phyloP scores from a whole-genome alignment of 2,113 vertebrate species.

The Cephalopholis sonnerati region DNA sequence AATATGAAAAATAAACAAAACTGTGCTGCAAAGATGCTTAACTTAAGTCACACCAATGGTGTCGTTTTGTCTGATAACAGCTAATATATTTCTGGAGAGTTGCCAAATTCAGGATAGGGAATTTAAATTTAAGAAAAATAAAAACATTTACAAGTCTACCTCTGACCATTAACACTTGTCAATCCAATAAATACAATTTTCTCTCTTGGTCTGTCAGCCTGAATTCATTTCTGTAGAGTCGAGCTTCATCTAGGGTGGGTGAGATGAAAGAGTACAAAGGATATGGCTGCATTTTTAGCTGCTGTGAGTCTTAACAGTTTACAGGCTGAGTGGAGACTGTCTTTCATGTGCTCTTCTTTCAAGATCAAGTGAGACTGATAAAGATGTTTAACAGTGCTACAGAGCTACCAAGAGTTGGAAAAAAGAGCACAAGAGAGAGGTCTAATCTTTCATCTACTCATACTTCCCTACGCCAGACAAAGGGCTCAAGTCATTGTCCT shows the following conservation, averaged over 20 bases:
- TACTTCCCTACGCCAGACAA: conserved; percentile 43
- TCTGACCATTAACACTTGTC: conserved; percentile 33
- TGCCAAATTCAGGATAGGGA: conserved; percentile 73
- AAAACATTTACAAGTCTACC: conserved; percentile 57
- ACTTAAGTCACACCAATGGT: conserved; percentile 73
- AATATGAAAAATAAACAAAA: conserved; percentile 88
- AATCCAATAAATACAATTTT: conserved; percentile 24
- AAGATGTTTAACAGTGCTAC: background rate
- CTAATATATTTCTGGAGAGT: conserved; percentile 46
- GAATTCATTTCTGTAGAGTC: conserved; percentile 17
- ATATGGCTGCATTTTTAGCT: conserved; percentile 33
- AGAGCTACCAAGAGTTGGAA: background rate
- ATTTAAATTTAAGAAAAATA: conserved; percentile 52
- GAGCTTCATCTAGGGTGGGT: conserved; percentile 21
- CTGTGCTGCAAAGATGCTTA: conserved; percentile 81
- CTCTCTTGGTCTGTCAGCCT: conserved; percentile 31
- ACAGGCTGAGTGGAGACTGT: conserved; percentile 15
- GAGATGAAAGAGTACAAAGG: conserved; percentile 37
- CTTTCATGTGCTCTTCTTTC: conserved; percentile 61
- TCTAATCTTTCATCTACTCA: conserved; percentile 29
- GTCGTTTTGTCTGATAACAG: conserved; percentile 70
- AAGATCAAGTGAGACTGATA: background rate
- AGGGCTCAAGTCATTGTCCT: conserved; percentile 19
- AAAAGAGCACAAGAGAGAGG: conserved; percentile 62
- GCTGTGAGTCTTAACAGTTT: conserved; percentile 22